Base-by-base conservation (phyloP, 2,113 vertebrate genomes). In the Dicaeum eximium region DNA sequence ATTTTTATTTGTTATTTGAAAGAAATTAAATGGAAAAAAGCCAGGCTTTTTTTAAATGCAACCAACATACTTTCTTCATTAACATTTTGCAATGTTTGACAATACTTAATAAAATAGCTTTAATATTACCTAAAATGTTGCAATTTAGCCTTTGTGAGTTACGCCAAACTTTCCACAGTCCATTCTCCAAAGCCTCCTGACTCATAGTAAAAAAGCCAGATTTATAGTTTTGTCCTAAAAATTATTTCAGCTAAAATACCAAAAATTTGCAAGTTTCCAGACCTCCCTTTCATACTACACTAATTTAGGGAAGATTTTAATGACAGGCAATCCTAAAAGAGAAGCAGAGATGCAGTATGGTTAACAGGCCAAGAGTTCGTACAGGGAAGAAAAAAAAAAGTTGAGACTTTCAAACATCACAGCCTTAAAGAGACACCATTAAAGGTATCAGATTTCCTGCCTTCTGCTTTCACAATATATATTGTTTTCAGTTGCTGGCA, bases 261-360 rank as follows among this genome's bases (percentile, higher is more conserved):
- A 66, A 94, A 65, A 86, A 80, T 60, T 53, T 90, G 90, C 71
- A 75, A 93, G 54, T 92, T 92, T 94, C 87, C 94, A 90, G 85
- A 31, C 81, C 87, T 88, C 84, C 58, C 87, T 93, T 94, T 82
- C 85, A 83, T 93, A 86, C 58, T 94, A 86, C 71, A 92, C 90
- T 95, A 79, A 93, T 93, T 95, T 96, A 90, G 67, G 87, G 95
- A 96, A 97, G 90, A 95, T 94, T 95, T 96, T 96, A 83, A 97
- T 90, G 94, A 94, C 92, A 95, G 87, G 79, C 90, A 74, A 88
- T 51, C 47, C 88, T 96, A 80, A 91, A 95, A 96, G 85, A 93
- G 51, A 94, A 94, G 92, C 74, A 95, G 87, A 96, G 81, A 90
- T 92, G 53, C 71, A n/a, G 78, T 47, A 54, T 35, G 56, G 62